Percentiles rank a stretch among this genome's conserved stretches.
phyloP scores from a whole-genome alignment of 2,113 vertebrate species.

The Ptilorrhoa leucosticta region DNA sequence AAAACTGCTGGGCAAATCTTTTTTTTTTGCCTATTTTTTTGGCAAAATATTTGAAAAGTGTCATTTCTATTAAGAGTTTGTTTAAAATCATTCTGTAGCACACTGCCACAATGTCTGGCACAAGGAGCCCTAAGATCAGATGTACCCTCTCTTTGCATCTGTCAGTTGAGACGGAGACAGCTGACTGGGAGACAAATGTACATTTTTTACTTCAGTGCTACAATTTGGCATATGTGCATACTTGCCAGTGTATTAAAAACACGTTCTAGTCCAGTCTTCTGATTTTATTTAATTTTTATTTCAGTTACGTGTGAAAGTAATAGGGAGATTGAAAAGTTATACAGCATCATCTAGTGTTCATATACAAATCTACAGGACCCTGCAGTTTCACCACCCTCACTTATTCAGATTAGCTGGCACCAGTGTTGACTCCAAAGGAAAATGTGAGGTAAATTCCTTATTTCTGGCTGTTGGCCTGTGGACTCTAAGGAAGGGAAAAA shows the following conservation, averaged over 20 bases:
- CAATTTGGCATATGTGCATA: not conserved
- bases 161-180: not conserved
- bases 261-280: not conserved
- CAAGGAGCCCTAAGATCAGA: not conserved
- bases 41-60: not conserved
- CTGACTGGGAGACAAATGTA: not conserved
- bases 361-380: not conserved
- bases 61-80: not conserved
- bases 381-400: not conserved
- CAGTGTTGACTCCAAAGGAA: not conserved
- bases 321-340: not conserved
- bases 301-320: accelerated
- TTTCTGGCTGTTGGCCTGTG: not conserved
- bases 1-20: not conserved
- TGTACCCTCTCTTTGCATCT: not conserved
- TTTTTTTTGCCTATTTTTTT: not conserved
- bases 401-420: not conserved
- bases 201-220: not conserved
- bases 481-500: not conserved
- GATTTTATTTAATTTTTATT: not conserved
- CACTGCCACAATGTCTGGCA: not conserved
- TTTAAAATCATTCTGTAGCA: not conserved
- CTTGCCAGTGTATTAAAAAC: not conserved
- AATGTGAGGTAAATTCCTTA: not conserved
- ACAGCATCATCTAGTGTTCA: constrained; percentile 43